Base-by-base conservation (phyloP, 2,888 invertebrate species). In the Nasonovia ribisnigri region DNA sequence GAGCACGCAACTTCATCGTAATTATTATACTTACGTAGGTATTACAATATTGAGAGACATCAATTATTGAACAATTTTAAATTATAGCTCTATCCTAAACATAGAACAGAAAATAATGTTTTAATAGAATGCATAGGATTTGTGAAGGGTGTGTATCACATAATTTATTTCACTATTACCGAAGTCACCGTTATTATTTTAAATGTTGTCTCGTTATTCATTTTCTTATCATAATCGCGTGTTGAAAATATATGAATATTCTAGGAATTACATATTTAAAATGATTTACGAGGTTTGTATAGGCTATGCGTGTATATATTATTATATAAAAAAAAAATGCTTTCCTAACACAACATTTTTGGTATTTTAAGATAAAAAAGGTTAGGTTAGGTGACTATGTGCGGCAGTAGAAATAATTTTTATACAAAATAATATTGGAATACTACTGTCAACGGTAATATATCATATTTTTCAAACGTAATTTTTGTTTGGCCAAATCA, bases 361-460 rank as follows among this genome's bases (percentile, higher is more conserved):
- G 43, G 43, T 84, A 84, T 84, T 84, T 84, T 84, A 43, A 84
- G 84, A 84, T 84, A 84, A 84, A 84, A 84, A 84, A 84, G 43
- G 43, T 84, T 13, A n/a, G n/a, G n/a, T n/a, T n/a, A n/a, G n/a
- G n/a, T 29, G 13, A 84, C 43, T 43, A 26, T 84, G 43, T 84
- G 29, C 42, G 29, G 43, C 42, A 43, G 43, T 84, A 43, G 43
- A 26, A 84, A 84, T 84, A 43, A 43, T 29, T 43, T 84, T 84
- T 84, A 13, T 43, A 43, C 29, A 29, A 43, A 84, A 84, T 84
- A 43, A 43, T 84, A 84, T 84, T 43, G 84, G 11, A 13, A 84
- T 43, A 43, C 11, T 54, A 42, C 20, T 43, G 26, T 26, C 6
- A 26, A 84, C 11, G 16, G 29, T 43, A 43, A 43, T 43, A 43